A percentile compares a stretch with the other conserved stretches of the same genome.
phyloP scores from a whole-genome alignment of 2,888 invertebrate species.

The Lottia gigantea region DNA sequence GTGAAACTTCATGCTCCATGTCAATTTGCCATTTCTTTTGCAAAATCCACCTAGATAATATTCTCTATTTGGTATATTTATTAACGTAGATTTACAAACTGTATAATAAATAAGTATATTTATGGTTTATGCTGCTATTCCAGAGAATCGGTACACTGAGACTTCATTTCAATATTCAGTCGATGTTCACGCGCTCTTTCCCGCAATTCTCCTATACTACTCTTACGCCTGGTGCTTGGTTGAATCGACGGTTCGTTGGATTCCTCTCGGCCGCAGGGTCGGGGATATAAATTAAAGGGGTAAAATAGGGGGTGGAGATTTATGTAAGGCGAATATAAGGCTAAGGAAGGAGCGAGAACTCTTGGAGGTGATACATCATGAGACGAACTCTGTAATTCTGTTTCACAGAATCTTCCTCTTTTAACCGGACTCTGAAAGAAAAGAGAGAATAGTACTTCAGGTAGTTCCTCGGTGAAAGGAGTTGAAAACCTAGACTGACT shows the following conservation, averaged over 20 bases:
- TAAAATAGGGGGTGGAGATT: constrained; percentile 28
- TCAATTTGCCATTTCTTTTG: too few relatives aligned
- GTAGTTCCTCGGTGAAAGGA: too few relatives aligned
- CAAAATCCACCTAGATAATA: too few relatives aligned
- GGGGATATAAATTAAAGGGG: not conserved
- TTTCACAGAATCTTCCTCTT: not conserved
- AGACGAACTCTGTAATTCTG: not conserved
- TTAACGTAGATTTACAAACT: too few relatives aligned
- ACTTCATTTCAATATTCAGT: constrained; percentile 48
- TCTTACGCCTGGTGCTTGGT: constrained; percentile 32
- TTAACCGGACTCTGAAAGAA: constrained; percentile 11
- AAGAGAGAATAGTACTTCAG: not conserved
- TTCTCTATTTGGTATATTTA: too few relatives aligned
- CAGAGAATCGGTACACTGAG: constrained; percentile 31
- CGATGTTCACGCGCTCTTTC: constrained; percentile 51
- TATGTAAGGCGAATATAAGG: constrained; percentile 20
- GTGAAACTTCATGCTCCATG: too few relatives aligned
- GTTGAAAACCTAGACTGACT: too few relatives aligned
- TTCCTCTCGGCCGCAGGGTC: constrained; percentile 11
- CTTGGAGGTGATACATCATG: not conserved
- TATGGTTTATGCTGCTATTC: too few relatives aligned
- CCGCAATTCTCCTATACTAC: constrained; percentile 49
- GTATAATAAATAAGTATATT: too few relatives aligned
- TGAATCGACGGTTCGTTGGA: not conserved
- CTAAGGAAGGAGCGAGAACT: not conserved